phyloP scores from a whole-genome alignment of 2,113 vertebrate species.

The Macaca fascicularis region DNA sequence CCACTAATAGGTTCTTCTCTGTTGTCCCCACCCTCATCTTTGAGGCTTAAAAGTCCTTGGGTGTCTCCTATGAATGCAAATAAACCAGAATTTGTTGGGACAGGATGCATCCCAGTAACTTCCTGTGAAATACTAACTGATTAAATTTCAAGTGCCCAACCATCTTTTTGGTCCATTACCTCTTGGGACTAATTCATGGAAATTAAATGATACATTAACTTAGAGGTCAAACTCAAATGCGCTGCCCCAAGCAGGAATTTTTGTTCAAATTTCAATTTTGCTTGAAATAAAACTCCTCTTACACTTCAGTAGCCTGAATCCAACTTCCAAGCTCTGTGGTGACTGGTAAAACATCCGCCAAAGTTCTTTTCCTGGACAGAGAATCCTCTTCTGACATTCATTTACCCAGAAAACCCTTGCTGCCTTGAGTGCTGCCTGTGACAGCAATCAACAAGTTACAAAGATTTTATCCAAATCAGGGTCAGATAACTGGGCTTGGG shows the following conservation, averaged over 20 bases:
- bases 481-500: rapidly evolving
- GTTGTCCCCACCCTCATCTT: background rate
- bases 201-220: constrained; percentile 58
- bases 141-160: constrained; percentile 15
- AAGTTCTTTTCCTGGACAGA: background rate
- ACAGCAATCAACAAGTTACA: rapidly evolving
- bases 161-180: constrained; percentile 35
- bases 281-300: background rate
- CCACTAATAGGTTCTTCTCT: background rate
- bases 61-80: background rate
- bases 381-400: rapidly evolving
- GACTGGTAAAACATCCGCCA: rapidly evolving
- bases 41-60: background rate
- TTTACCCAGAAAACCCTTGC: background rate
- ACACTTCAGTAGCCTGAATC: background rate
- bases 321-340: background rate
- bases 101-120: background rate
- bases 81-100: background rate
- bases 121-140: background rate
- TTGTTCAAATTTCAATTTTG: background rate
- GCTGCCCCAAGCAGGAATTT: background rate
- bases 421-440: background rate
- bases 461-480: background rate
- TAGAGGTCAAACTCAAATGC: constrained; percentile 29
- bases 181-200: constrained; percentile 40